A percentile compares a stretch with the other conserved stretches of the same genome.
Evolutionary conservation across 2,113 vertebrate genomes (phyloP).

Genomic region (Bos indicus): DNA sequence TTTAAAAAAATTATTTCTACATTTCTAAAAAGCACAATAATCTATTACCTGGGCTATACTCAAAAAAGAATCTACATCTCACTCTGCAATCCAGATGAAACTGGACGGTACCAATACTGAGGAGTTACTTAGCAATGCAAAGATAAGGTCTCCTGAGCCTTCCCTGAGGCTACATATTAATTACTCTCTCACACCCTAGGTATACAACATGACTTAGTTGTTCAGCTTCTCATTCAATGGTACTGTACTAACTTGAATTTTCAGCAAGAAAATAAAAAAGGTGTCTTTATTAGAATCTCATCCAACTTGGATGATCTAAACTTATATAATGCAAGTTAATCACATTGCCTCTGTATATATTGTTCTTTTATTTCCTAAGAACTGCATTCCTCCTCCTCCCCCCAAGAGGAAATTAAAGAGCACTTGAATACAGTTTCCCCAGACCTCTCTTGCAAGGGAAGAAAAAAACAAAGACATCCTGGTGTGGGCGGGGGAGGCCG

Average conservation of each 20-base stretch:
- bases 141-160: constrained; percentile 55
- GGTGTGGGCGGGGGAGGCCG: rapidly evolving
- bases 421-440: background rate
- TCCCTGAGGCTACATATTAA: constrained; percentile 53
- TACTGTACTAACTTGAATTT: background rate
- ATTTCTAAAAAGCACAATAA: background rate
- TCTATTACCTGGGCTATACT: constrained; percentile 24
- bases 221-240: background rate
- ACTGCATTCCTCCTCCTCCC: background rate
- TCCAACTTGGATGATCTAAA: background rate
- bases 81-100: constrained; percentile 61
- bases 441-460: background rate
- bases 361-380: background rate
- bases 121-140: constrained; percentile 13
- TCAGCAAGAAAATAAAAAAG: background rate
- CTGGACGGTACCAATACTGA: constrained; percentile 25
- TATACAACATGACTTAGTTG: background rate
- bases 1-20: background rate
- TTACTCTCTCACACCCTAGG: constrained; percentile 27
- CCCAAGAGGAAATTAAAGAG: background rate
- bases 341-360: background rate
- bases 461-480: background rate
- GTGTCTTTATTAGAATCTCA: background rate
- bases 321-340: background rate
- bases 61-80: constrained; percentile 65